Conservation (phyloP, 2,797 vertebrate genomes). For the Oreortyx pictus region DNA sequence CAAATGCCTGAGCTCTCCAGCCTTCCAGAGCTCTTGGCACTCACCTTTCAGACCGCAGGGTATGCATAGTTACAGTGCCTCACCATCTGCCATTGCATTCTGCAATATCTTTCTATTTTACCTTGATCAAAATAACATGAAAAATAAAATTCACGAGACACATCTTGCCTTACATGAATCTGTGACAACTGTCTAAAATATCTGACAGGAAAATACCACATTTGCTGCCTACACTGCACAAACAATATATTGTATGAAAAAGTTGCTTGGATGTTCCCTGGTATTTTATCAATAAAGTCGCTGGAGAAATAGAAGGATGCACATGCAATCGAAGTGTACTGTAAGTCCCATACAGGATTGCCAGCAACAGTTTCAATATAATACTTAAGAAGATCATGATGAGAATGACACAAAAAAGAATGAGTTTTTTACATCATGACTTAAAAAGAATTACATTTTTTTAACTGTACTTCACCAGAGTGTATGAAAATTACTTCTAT, state of each 20-base stretch:
- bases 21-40: not conserved
- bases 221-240: not conserved
- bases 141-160: not conserved
- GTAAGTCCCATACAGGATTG: not conserved
- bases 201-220: accelerated
- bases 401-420: not conserved
- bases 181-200: not conserved
- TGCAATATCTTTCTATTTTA: not conserved
- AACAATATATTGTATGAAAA: not conserved
- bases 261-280: not conserved
- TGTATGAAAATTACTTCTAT: not conserved
- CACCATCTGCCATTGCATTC: not conserved
- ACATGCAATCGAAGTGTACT: not conserved
- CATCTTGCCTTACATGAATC: accelerated
- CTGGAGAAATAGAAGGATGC: not conserved
- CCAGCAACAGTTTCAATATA: not conserved
- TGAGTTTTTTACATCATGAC: not conserved
- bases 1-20: not conserved
- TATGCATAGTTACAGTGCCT: not conserved
- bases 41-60: not conserved
- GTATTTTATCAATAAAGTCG: not conserved
- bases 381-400: not conserved
- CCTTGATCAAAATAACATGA: not conserved
- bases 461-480: not conserved
- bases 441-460: not conserved